Percentiles rank a stretch among this genome's conserved stretches.
phyloP scores from a whole-genome alignment of 2,797 vertebrate species.

The Gobionotothen gibberifrons region DNA sequence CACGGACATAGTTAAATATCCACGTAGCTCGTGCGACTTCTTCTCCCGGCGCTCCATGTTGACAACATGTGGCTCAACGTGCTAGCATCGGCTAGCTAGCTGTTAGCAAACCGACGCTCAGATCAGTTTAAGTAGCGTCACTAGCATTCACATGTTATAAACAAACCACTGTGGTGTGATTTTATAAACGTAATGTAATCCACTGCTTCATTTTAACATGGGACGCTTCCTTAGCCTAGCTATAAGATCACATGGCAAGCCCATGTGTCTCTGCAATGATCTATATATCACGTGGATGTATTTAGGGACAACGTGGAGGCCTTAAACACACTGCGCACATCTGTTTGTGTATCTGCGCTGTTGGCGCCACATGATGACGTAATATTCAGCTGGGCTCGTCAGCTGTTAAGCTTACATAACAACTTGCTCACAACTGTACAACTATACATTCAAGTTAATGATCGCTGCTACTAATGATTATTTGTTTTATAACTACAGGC shows the following conservation, averaged over 20 bases:
- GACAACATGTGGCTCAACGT: conserved; percentile 63
- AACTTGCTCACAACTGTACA: background rate
- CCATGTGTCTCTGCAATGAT: conserved; percentile 32
- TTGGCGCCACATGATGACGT: conserved; percentile 36
- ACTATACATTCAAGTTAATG: background rate
- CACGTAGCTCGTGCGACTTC: too few species aligned
- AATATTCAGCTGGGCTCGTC: background rate
- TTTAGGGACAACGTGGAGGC: background rate
- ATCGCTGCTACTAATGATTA: background rate
- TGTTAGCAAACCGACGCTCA: background rate
- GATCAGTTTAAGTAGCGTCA: rapidly evolving
- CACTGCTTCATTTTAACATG: background rate
- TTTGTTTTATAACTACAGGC: background rate
- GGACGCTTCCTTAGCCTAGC: conserved; percentile 10
- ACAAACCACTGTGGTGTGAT: rapidly evolving
- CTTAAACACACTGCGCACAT: background rate
- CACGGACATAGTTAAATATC: background rate
- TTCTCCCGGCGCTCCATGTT: conserved; percentile 38
- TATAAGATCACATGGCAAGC: conserved; percentile 21
- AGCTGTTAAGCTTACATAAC: conserved; percentile 13
- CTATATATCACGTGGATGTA: background rate
- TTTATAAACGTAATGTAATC: background rate
- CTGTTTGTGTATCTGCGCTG: background rate
- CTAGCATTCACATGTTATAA: rapidly evolving
- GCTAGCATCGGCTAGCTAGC: conserved; percentile 35